Percentiles rank a stretch among this genome's conserved stretches.
Evolutionary conservation across 2,797 vertebrate species (phyloP).

Genomic region (Centropyge bicolor): DNA sequence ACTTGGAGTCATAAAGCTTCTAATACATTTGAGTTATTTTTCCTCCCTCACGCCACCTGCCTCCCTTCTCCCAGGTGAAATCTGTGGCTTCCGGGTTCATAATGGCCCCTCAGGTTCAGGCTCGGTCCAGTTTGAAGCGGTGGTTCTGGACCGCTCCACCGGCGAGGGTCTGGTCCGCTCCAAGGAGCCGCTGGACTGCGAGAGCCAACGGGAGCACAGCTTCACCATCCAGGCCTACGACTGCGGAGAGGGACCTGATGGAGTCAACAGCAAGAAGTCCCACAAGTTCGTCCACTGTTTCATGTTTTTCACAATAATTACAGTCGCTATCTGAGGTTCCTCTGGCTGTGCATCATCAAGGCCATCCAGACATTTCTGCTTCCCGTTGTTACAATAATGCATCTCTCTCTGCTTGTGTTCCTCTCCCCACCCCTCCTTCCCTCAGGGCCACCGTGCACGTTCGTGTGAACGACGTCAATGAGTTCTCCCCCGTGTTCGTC

Average conservation of each 20-base stretch:
- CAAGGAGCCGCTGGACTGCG: slow-evolving; percentile 96
- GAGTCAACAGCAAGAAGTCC: slow-evolving; percentile 97
- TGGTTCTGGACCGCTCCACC: slow-evolving; percentile 96
- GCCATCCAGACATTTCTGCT: not conserved
- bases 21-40: not conserved
- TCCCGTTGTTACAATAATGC: slow-evolving; percentile 38
- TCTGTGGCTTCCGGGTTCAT: slow-evolving; percentile 97
- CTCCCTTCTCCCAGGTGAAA: slow-evolving; percentile 88
- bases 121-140: slow-evolving; percentile 94
- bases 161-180: slow-evolving; percentile 97
- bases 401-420: slow-evolving; percentile 39
- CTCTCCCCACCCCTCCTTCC: slow-evolving; percentile 17
- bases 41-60: not conserved
- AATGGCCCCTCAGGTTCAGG: slow-evolving; percentile 90
- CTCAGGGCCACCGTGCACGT: slow-evolving; percentile 96
- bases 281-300: slow-evolving; percentile 90
- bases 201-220: slow-evolving; percentile 97
- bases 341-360: not conserved
- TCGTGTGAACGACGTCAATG: slow-evolving; percentile 97
- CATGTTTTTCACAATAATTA: slow-evolving; percentile 12
- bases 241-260: slow-evolving; percentile 96
- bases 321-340: not conserved
- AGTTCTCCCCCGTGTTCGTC: slow-evolving; percentile 97
- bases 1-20: not conserved
- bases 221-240: slow-evolving; percentile 99